phyloP scores from a whole-genome alignment of 2,797 vertebrate genomes.

The Paratrypauchen microcephalus region DNA sequence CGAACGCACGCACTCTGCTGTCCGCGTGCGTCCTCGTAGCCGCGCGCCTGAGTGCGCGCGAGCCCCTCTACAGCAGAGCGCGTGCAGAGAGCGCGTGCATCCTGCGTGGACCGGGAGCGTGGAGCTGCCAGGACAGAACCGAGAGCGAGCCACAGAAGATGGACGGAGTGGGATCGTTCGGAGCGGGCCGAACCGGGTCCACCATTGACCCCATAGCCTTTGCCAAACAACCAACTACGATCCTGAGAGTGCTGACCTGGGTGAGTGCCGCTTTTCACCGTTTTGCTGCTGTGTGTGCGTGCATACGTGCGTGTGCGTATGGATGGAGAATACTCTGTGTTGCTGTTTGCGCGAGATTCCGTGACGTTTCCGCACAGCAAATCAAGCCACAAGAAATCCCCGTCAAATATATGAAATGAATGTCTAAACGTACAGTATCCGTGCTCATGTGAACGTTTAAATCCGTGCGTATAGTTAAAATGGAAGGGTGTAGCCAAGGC shows the following conservation, averaged over 20 bases:
- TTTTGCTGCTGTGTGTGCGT: slow-evolving; percentile 6
- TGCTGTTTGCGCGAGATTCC: slow-evolving; percentile 47
- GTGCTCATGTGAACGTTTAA: neutral
- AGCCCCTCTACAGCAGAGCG: slow-evolving; percentile 57
- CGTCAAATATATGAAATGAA: slow-evolving; percentile 32
- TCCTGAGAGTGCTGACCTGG: slow-evolving; percentile 88
- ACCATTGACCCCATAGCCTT: slow-evolving; percentile 87
- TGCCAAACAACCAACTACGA: slow-evolving; percentile 89
- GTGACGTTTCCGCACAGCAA: slow-evolving; percentile 58
- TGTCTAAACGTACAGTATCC: neutral
- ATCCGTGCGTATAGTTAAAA: neutral
- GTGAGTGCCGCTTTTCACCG: slow-evolving; percentile 76
- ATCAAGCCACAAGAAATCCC: slow-evolving; percentile 27
- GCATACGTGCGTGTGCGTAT: slow-evolving; percentile 6
- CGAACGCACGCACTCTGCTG: slow-evolving; percentile 11
- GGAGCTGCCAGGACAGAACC: slow-evolving; percentile 60
- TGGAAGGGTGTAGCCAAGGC: slow-evolving; percentile 56
- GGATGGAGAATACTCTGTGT: slow-evolving; percentile 36
- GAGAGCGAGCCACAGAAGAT: slow-evolving; percentile 74
- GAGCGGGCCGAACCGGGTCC: slow-evolving; percentile 88
- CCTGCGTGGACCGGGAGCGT: slow-evolving; percentile 60
- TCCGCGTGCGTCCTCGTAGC: slow-evolving; percentile 12
- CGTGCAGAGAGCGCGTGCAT: slow-evolving; percentile 58
- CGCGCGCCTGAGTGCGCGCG: slow-evolving; percentile 55
- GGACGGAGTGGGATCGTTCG: slow-evolving; percentile 95